phyloP scores from a whole-genome alignment of 2,113 vertebrate genomes.

The Epinephelus moara region DNA sequence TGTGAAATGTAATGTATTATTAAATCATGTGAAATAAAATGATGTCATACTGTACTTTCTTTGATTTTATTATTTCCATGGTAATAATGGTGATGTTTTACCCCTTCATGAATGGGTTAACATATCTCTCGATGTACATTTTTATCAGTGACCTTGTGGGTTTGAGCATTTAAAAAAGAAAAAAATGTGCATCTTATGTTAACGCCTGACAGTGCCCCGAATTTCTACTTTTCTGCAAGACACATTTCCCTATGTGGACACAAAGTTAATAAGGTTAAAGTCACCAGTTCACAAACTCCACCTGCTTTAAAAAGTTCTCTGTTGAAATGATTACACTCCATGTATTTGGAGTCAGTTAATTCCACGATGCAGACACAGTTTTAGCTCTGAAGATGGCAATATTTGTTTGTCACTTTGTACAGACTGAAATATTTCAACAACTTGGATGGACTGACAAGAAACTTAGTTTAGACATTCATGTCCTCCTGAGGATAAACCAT shows the following conservation, averaged over 20 bases:
- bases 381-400: neutral
- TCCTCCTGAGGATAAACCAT: neutral
- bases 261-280: neutral
- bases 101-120: neutral
- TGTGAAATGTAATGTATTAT: constrained; percentile 29
- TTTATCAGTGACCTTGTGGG: neutral
- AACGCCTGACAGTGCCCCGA: neutral
- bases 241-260: neutral
- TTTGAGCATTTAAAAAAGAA: neutral
- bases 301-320: neutral
- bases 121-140: neutral
- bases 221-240: neutral
- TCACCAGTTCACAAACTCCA: neutral
- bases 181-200: neutral
- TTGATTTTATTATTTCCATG: neutral
- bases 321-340: neutral
- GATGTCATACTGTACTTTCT: neutral
- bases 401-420: neutral
- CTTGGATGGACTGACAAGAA: neutral
- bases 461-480: neutral
- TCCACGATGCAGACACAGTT: neutral
- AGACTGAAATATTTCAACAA: neutral
- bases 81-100: neutral
- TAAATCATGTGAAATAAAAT: constrained; percentile 25
- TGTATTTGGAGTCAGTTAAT: neutral